A percentile compares a stretch with the other conserved stretches of the same genome.
phyloP scores from a whole-genome alignment of 2,113 vertebrate genomes.

The Dipodomys merriami region DNA sequence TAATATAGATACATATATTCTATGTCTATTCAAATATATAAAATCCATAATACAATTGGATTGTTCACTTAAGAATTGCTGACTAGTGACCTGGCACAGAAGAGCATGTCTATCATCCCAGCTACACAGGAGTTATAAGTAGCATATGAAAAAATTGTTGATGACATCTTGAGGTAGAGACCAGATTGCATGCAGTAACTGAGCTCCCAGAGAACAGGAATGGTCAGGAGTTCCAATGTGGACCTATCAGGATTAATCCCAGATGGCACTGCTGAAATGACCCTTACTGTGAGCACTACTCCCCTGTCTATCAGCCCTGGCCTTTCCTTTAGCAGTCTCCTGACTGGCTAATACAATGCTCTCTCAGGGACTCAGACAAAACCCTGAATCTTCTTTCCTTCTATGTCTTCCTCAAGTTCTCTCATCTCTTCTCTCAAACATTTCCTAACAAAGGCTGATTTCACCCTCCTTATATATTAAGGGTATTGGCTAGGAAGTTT shows the following conservation, averaged over 20 bases:
- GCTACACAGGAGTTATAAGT: too few relatives aligned
- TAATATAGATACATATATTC: too few relatives aligned
- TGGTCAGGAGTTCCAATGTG: background rate
- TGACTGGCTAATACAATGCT: background rate
- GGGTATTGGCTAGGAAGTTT: background rate
- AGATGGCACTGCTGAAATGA: background rate
- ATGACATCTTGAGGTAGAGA: background rate
- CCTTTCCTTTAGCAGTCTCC: background rate
- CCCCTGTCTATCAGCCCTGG: background rate
- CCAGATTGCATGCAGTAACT: too few relatives aligned
- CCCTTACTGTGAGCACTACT: accelerated
- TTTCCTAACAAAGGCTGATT: background rate
- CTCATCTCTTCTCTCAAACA: background rate
- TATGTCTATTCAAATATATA: background rate
- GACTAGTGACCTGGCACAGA: too few relatives aligned
- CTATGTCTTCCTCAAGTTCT: background rate
- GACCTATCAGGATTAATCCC: background rate
- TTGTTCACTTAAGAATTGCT: background rate
- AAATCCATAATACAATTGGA: background rate
- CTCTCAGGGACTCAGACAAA: background rate
- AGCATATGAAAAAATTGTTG: too few relatives aligned
- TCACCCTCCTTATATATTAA: background rate
- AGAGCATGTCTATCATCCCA: too few relatives aligned
- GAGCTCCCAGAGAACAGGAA: background rate
- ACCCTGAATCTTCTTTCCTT: background rate